A percentile compares a stretch with the other conserved stretches of the same genome.
phyloP scores from a whole-genome alignment of 2,888 invertebrate species.

The Drosophila monieri region DNA sequence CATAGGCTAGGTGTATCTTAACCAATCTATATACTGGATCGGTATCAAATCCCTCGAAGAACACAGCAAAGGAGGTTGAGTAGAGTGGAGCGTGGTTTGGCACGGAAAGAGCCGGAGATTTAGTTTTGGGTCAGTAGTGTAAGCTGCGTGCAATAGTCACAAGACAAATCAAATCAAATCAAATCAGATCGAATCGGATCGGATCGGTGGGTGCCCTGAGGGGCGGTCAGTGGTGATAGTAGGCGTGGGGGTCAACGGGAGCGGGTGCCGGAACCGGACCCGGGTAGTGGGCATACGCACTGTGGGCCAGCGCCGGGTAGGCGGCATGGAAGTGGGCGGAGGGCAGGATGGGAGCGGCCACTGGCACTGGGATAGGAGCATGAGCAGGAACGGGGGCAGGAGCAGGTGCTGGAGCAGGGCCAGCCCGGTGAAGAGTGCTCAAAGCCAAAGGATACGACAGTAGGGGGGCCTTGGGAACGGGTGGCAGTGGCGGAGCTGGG shows the following conservation, averaged over 20 bases:
- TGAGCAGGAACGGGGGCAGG: constrained; percentile 50
- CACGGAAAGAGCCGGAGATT: constrained; percentile 32
- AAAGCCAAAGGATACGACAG: constrained; percentile 64
- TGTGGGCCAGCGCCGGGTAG: constrained; percentile 78
- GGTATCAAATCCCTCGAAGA: constrained; percentile 56
- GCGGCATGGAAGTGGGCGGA: constrained; percentile 76
- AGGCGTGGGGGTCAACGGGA: constrained; percentile 66
- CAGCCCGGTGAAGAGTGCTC: constrained; percentile 50
- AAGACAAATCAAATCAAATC: constrained; percentile 20
- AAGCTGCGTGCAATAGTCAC: constrained; percentile 14
- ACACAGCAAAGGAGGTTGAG: constrained; percentile 50
- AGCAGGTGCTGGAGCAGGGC: constrained; percentile 52
- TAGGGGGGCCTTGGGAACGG: constrained; percentile 63
- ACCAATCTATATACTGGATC: constrained; percentile 38
- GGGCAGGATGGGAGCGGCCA: constrained; percentile 51
- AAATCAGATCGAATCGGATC: constrained; percentile 27
- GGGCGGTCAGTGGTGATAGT: constrained; percentile 71
- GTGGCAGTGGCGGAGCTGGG: constrained; percentile 71
- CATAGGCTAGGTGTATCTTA: constrained; percentile 41
- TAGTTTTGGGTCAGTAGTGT: constrained; percentile 31
- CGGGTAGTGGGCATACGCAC: constrained; percentile 73
- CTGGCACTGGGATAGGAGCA: constrained; percentile 50
- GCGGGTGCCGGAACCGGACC: constrained; percentile 62
- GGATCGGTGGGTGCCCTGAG: constrained; percentile 37
- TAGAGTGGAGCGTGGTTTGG: constrained; percentile 28